A percentile compares a stretch with the other conserved stretches of the same genome.
Conservation (phyloP, 30 jellyfish, hydroid and myxozoan genomes). For the Pelagia noctiluca region DNA sequence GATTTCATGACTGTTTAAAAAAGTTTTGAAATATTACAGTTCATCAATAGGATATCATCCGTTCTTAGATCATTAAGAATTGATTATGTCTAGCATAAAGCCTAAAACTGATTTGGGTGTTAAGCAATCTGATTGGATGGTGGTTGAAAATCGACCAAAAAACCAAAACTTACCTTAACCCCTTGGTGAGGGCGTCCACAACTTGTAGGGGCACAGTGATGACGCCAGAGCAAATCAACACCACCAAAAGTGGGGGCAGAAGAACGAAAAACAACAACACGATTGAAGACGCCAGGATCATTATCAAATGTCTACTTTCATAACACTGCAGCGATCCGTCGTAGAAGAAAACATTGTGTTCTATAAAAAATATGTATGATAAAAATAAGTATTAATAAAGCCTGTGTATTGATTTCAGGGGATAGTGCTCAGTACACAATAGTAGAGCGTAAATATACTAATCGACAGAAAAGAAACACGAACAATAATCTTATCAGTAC, state of each 20-base stretch:
- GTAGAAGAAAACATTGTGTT: constrained; percentile 52
- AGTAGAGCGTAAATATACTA: too few relatives aligned
- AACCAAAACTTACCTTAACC: constrained; percentile 68
- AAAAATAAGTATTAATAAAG: too few relatives aligned
- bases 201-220: constrained; percentile 72
- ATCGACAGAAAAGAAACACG: too few relatives aligned
- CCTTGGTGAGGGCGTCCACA: constrained; percentile 83
- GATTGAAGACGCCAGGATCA: constrained; percentile 54
- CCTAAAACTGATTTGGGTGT: neutral
- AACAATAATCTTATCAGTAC: too few relatives aligned
- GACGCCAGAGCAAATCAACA: constrained; percentile 60
- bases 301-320: constrained; percentile 46
- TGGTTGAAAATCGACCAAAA: neutral
- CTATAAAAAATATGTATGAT: constrained; percentile 51
- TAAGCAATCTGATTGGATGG: neutral
- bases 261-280: constrained; percentile 59
- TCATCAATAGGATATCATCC: too few relatives aligned
- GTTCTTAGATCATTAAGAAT: too few relatives aligned
- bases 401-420: too few relatives aligned
- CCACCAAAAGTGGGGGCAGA: constrained; percentile 75
- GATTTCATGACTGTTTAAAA: too few relatives aligned
- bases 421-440: too few relatives aligned
- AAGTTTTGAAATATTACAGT: too few relatives aligned
- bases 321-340: constrained; percentile 80
- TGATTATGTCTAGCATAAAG: neutral